Evolutionary conservation across 2,797 vertebrate genomes (phyloP).

Genomic region (Hypotaenidia philippensis): DNA sequence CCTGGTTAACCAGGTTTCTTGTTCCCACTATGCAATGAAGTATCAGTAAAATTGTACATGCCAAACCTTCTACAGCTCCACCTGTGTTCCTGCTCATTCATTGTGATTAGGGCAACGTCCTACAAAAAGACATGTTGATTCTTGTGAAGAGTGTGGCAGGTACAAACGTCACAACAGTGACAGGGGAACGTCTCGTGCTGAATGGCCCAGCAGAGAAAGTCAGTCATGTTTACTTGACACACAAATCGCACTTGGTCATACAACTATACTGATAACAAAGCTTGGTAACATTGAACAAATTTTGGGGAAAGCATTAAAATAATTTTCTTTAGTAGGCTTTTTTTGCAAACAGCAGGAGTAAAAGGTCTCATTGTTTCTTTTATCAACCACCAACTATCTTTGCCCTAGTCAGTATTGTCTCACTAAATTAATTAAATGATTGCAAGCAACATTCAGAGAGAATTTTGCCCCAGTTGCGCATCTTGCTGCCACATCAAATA

Average conservation of each 20-base stretch:
- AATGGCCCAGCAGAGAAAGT: not conserved
- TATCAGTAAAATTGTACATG: not conserved
- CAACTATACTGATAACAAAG: not conserved
- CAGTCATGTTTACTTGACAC: not conserved
- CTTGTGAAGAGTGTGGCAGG: accelerated
- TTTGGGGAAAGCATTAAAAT: not conserved
- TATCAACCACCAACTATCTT: not conserved
- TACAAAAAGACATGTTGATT: not conserved
- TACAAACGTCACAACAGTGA: not conserved
- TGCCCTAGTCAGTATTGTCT: not conserved
- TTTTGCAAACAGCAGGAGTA: not conserved
- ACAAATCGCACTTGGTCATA: not conserved
- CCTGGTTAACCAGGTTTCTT: not conserved
- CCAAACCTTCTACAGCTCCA: not conserved
- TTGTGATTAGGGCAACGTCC: not conserved
- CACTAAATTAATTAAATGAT: not conserved
- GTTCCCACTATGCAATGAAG: not conserved
- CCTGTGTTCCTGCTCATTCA: not conserved
- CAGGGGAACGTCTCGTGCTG: not conserved
- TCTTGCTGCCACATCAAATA: not conserved
- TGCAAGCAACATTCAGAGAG: not conserved
- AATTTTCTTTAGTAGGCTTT: not conserved
- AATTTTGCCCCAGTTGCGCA: not conserved
- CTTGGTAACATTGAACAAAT: not conserved
- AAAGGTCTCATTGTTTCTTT: not conserved